phyloP scores from a whole-genome alignment of 2,797 vertebrate species.

The Taenioides sp. region DNA sequence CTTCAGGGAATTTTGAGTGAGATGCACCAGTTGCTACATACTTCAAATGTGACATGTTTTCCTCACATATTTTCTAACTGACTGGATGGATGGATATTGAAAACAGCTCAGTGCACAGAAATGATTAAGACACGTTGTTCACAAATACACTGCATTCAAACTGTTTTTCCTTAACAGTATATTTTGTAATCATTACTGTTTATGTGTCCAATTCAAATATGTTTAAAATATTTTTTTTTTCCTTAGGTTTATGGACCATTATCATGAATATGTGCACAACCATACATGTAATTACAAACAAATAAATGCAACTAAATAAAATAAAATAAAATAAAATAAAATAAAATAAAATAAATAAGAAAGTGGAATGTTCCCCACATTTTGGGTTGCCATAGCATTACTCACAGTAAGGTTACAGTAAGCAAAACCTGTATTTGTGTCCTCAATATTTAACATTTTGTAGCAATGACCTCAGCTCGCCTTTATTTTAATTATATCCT shows the following conservation, averaged over 20 bases:
- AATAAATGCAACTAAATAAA: no score
- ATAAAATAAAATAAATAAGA: neutral
- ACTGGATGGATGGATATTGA: conserved; percentile 27
- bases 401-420: neutral
- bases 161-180: neutral
- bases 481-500: neutral
- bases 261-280: no score
- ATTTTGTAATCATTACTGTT: neutral
- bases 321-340: neutral
- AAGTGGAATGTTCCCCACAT: neutral
- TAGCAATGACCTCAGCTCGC: neutral
- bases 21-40: conserved; percentile 59
- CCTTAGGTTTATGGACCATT: neutral
- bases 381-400: neutral
- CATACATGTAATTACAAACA: no score
- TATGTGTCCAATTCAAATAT: neutral
- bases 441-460: neutral
- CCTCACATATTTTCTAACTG: conserved; percentile 49
- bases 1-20: conserved; percentile 62
- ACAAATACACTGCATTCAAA: conserved; percentile 24
- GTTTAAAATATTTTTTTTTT: neutral
- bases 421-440: neutral
- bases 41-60: conserved; percentile 64
- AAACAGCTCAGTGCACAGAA: conserved; percentile 7
- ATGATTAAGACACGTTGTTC: conserved; percentile 24